Evolutionary conservation across 1,140 invertebrate genomes (phyloP), one percentile per base, ranked within the genome.

Genomic region (Odontomachus brunneus): DNA sequence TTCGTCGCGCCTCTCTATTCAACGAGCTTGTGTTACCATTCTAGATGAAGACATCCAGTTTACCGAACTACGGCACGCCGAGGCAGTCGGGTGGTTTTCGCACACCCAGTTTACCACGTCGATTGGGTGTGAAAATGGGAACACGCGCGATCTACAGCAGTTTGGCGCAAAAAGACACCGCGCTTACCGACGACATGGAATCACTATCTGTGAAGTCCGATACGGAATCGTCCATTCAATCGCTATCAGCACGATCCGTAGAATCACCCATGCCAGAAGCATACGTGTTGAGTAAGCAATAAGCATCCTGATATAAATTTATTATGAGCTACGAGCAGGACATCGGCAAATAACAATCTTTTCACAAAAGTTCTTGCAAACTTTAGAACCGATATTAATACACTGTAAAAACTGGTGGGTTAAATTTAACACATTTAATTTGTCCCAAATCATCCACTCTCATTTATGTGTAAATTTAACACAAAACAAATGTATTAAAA

Each of bases 91-190:
- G 76, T 24, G 92, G 91, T 82, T 90, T 91, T 44, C 90, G 93
- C 11, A 94, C 92, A 3, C 92, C 93, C 44, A 95, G 95, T 88
- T 92, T 96, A 75, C 95, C 95, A 67, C 95, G 95, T 86, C 94
- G 96, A 69, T 92, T 96, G 82, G 96, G 96, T 1, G 96, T 96
- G 3, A 96, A 96, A 94, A 97, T 97, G 96, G 96, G 96, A 26
- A 96, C 96, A 17, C 94, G 96, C 88, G 96, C 96, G 7, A 96
- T 96, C 86, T 92, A 94, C 85, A 91, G 92, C 66, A 94, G 91
- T 55, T 88, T 91, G 4, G 73, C 86, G 5, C 91, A 92, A 48
- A 90, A 91, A 33, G 92, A 94, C 89, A 82, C 89, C 86, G 89
- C 81, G 29, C 82, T 93, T 91, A 89, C 90, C 89, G 93, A 94